A percentile compares a stretch with the other conserved stretches of the same genome.
Evolutionary conservation across 2,113 vertebrate genomes (phyloP).

Genomic region (Spea bombifrons): DNA sequence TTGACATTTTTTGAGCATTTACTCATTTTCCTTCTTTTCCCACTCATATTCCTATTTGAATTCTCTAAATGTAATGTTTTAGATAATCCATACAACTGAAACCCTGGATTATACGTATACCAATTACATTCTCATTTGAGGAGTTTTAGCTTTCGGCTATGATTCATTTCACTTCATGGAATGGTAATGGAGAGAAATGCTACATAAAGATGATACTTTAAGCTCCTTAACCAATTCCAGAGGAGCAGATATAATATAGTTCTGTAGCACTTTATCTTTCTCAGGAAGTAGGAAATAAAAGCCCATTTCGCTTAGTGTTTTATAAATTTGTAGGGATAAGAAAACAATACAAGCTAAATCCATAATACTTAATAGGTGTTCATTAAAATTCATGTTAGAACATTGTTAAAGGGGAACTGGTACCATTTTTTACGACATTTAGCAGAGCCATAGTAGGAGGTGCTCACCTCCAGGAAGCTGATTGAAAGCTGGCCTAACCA

Average conservation of each 20-base stretch:
- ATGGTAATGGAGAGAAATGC: constrained; percentile 35
- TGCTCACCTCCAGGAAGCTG: no score
- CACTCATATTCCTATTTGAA: constrained; percentile 12
- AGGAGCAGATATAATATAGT: constrained; percentile 15
- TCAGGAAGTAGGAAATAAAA: constrained; percentile 18
- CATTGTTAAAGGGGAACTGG: no score
- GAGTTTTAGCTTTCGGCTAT: constrained; percentile 30
- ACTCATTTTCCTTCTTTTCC: background rate
- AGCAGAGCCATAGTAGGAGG: no score
- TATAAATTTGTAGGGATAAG: background rate
- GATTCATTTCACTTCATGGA: constrained; percentile 42
- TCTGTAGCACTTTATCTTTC: constrained; percentile 33
- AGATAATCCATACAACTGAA: constrained; percentile 32
- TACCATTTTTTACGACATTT: no score
- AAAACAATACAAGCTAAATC: constrained; percentile 3
- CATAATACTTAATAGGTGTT: no score
- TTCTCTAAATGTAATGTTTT: constrained; percentile 23
- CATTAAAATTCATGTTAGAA: no score
- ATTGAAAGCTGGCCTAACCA: no score
- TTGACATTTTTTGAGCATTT: background rate
- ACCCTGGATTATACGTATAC: constrained; percentile 35
- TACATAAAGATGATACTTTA: constrained; percentile 44
- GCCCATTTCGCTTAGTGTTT: background rate
- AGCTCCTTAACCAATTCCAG: constrained; percentile 31
- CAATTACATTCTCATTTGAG: constrained; percentile 43